Base-by-base conservation (phyloP, 2,113 vertebrate genomes). In the Mormoops blainvillei region DNA sequence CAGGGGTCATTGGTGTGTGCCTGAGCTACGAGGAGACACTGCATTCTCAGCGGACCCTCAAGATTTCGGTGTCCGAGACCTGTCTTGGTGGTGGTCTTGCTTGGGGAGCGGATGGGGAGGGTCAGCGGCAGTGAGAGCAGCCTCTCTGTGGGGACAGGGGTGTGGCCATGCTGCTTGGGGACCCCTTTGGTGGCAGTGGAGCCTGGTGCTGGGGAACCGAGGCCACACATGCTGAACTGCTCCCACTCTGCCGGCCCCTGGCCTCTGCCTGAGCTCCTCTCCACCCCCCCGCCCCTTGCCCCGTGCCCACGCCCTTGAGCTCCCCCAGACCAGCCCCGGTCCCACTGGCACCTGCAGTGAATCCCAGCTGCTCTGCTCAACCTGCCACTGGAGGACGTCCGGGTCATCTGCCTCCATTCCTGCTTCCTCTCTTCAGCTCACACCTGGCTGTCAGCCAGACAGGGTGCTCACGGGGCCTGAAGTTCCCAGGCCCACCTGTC, bases 101-200 rank as follows among this genome's bases (percentile, higher is more conserved):
- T 33, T 28, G 1, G 33, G 41, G 28, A 78, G 24, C 5, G 2
- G 24, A 22, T 3, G 6, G 36, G 26, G 10, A n/a, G 12, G 54
- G 65, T 4, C n/a, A 20, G 22, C 24, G 77, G 63, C 63, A 16
- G 36, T 15, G 43, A 11, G 2, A 68, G 26, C 19, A 4, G 15
- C 54, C 12, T 3, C 16, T 11, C 5, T 28, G 3, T 2, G 13
- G 28, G n/a, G 7, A 48, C 31, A 36, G 19, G 70, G 4, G 1
- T 4, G 1, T 11, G 6, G 20, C 43, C 31, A 1, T 20, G 3
- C 54, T 22, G 74, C 1, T 4, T 76, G 28, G 36, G 38, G 24
- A 31, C n/a, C 67, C 77, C 31, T 84, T 6, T 77, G 36, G 31
- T 26, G 19, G 13, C 78, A 45, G 6, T 3, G 3, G 56, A 28